Evolutionary conservation across 2,888 invertebrate species (phyloP).

Genomic region (Osmoderma eremita): DNA sequence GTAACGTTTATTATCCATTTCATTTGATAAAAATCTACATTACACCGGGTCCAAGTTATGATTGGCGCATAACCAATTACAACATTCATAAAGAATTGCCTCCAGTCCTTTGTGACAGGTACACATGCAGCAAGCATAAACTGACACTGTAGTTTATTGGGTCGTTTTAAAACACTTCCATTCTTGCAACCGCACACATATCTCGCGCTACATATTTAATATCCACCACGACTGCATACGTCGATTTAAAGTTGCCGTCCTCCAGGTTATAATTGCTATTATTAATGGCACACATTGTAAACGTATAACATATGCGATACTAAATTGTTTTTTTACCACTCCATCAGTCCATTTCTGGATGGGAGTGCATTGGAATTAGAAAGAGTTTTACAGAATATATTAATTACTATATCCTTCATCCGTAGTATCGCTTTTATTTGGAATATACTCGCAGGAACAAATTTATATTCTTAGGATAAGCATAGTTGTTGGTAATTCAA

Average conservation of each 20-base stretch:
- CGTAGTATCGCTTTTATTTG: too few relatives aligned
- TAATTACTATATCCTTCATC: too few relatives aligned
- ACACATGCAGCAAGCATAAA: constrained; percentile 13
- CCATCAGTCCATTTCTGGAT: background rate
- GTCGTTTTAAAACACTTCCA: constrained; percentile 29
- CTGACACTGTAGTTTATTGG: constrained; percentile 25
- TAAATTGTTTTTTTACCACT: background rate
- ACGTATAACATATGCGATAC: background rate
- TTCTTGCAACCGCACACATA: constrained; percentile 18
- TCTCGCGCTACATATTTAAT: background rate
- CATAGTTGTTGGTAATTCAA: too few relatives aligned
- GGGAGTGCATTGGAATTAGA: background rate
- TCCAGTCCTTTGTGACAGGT: constrained; percentile 20
- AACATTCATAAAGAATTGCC: constrained; percentile 26
- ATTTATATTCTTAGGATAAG: too few relatives aligned
- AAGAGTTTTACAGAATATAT: too few relatives aligned
- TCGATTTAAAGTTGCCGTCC: constrained; percentile 12
- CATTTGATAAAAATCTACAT: constrained; percentile 23
- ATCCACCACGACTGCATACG: background rate
- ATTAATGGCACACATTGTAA: constrained; percentile 23
- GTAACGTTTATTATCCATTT: constrained; percentile 19
- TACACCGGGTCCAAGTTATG: constrained; percentile 7
- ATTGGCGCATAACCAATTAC: constrained; percentile 20
- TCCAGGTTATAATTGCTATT: constrained; percentile 23
- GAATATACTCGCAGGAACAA: too few relatives aligned